These are phyloP conservation scores for Nycticryphes semicollaris DNA, from an alignment of 2,113 vertebrate genomes.

Conservation along the genomic window DNA sequence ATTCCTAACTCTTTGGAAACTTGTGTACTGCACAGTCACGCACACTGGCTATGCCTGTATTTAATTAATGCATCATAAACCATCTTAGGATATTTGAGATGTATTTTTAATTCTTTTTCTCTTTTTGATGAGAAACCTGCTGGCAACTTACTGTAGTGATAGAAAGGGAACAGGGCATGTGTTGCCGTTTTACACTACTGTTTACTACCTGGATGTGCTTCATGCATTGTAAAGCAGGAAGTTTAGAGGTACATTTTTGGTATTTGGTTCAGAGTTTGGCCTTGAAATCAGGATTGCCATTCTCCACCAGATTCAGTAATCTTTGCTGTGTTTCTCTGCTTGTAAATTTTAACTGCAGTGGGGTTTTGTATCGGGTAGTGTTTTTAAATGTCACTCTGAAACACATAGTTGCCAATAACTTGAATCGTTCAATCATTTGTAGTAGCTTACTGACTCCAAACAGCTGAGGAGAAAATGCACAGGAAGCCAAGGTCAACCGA, in stretches of 20 bases:
- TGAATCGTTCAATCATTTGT: neutral
- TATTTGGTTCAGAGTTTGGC: neutral
- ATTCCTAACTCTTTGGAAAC: neutral
- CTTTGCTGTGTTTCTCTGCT: neutral
- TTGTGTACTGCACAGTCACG: too few relatives aligned
- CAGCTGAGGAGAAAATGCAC: neutral
- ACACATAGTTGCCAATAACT: neutral
- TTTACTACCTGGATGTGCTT: neutral
- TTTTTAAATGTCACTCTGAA: neutral
- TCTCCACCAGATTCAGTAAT: neutral
- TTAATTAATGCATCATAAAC: neutral
- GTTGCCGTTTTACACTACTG: neutral
- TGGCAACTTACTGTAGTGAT: neutral
- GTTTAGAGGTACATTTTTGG: neutral
- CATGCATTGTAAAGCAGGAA: neutral
- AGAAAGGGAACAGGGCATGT: neutral
- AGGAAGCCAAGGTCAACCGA: neutral
- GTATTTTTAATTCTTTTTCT: neutral
- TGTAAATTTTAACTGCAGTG: neutral
- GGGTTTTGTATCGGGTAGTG: neutral
- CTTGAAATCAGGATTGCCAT: neutral
- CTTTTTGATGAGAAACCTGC: neutral
- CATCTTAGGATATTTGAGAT: neutral
- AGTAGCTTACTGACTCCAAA: neutral
- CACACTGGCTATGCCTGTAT: neutral